Conservation (phyloP, 2,797 vertebrate genomes). For the Hypotaenidia okinawae region DNA sequence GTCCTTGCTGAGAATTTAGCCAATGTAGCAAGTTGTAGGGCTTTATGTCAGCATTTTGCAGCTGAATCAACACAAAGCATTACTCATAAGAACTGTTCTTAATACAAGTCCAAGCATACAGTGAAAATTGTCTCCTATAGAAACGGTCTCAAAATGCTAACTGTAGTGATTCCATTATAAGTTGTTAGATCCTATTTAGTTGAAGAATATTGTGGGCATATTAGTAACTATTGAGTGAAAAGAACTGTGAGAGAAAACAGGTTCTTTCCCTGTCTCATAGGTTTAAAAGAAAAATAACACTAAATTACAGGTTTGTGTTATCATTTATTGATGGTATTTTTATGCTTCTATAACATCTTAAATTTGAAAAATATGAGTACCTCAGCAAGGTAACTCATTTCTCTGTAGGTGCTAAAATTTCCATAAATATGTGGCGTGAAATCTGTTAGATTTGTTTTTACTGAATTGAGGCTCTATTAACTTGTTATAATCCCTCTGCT, state of each 20-base stretch:
- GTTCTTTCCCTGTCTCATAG: not conserved
- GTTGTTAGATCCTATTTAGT: not conserved
- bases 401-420: slow-evolving; percentile 24
- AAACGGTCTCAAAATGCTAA: not conserved
- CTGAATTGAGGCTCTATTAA: not conserved
- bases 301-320: not conserved
- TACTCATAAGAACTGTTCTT: not conserved
- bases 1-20: not conserved
- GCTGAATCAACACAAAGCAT: not conserved
- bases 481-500: not conserved
- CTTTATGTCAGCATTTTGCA: not conserved
- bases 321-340: not conserved
- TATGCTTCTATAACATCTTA: not conserved
- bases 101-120: not conserved
- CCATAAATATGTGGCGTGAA: not conserved
- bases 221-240: not conserved
- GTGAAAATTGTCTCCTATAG: not conserved
- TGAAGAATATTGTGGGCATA: not conserved
- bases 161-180: not conserved
- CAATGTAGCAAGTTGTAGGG: not conserved
- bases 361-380: not conserved
- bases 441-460: slow-evolving; percentile 17
- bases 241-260: not conserved
- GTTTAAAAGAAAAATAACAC: not conserved
- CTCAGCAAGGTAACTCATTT: slow-evolving; percentile 8